phyloP scores from a whole-genome alignment of 2,888 invertebrate genomes.

The Alloplasta piceator region DNA sequence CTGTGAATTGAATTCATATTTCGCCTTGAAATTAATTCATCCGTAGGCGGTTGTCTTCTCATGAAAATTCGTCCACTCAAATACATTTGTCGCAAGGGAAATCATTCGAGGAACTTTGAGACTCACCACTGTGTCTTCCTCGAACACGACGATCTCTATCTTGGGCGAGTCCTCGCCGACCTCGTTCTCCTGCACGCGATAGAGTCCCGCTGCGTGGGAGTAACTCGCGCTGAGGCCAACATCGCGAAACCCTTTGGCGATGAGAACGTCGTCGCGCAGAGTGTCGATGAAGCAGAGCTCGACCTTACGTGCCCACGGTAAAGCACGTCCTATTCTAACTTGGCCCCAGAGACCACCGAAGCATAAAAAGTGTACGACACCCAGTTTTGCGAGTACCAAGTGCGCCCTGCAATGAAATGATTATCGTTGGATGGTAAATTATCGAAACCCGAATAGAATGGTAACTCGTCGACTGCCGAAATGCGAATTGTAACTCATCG shows the following conservation, averaged over 20 bases:
- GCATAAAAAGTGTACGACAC: slow-evolving; percentile 85
- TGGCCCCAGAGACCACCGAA: slow-evolving; percentile 86
- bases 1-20: slow-evolving; percentile 69
- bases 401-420: slow-evolving; percentile 78
- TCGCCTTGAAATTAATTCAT: not conserved
- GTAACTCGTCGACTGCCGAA: no score
- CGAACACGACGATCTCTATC: slow-evolving; percentile 84
- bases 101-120: no score
- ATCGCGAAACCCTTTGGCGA: slow-evolving; percentile 84
- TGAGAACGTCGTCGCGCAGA: slow-evolving; percentile 83
- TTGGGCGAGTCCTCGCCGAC: slow-evolving; percentile 77
- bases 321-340: slow-evolving; percentile 83
- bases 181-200: slow-evolving; percentile 81
- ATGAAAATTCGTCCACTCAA: no score
- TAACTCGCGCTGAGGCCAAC: slow-evolving; percentile 83
- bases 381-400: slow-evolving; percentile 82
- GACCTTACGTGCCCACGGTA: slow-evolving; percentile 85
- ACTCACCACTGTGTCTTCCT: slow-evolving; percentile 83
- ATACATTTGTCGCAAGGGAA: no score
- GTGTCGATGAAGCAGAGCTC: slow-evolving; percentile 85
- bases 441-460: not conserved
- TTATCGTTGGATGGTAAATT: not conserved
- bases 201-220: slow-evolving; percentile 84
- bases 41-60: no score
- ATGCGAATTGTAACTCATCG: not conserved